These are phyloP conservation scores for Lumbricus terrestris DNA, from an alignment of 2,888 invertebrate genomes.

Conservation along the genomic window DNA sequence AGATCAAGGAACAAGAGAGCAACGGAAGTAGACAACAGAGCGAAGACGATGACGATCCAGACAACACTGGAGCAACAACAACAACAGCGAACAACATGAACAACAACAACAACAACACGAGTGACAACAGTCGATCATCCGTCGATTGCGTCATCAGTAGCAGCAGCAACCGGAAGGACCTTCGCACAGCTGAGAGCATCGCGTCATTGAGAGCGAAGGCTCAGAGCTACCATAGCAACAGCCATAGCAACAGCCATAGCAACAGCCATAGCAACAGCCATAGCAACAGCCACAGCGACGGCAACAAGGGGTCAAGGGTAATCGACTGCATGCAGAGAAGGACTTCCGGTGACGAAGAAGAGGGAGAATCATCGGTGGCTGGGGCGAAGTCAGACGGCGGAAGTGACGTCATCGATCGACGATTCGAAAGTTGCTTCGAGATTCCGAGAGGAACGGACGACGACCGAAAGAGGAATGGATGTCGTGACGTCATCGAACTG, in stretches of 20 bases:
- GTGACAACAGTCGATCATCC: background rate
- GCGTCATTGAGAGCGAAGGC: conserved; percentile 91
- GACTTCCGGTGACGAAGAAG: background rate
- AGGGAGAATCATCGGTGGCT: too few species aligned
- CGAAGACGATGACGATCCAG: background rate
- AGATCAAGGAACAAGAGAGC: conserved; percentile 73
- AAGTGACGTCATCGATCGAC: background rate
- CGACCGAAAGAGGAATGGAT: background rate
- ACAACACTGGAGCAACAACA: background rate
- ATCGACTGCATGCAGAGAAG: background rate
- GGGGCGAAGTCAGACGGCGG: background rate
- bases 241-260: too few species aligned
- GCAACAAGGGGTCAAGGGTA: too few species aligned
- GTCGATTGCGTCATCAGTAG: conserved; percentile 32
- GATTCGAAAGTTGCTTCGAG: background rate
- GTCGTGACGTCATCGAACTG: background rate
- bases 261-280: too few species aligned
- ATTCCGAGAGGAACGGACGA: too few species aligned
- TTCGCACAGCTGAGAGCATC: conserved; percentile 84
- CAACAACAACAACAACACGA: background rate
- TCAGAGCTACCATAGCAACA: conserved; percentile 90
- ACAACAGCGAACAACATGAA: conserved; percentile 19
- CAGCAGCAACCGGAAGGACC: conserved; percentile 44
- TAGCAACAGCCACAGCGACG: too few species aligned
- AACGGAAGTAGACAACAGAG: conserved; percentile 35